Base-by-base conservation (phyloP, 2,888 invertebrate species). In the Troilus luridus region DNA sequence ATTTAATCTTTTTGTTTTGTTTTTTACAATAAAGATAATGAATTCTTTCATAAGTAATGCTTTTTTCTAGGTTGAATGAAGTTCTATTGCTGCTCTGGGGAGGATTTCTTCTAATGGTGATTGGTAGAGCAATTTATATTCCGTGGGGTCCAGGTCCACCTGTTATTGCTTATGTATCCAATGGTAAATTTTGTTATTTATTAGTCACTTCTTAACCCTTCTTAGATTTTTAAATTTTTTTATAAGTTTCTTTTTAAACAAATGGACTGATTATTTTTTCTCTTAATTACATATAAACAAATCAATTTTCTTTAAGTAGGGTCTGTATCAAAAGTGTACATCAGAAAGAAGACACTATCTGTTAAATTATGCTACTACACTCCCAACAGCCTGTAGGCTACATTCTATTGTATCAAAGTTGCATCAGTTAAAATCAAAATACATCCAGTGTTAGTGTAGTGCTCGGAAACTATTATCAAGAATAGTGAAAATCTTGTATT, bases 11-110 rank as follows among this genome's bases (percentile, higher is more conserved):
- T n/a, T 81, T 41, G 41, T 41, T 7, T 58, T 24, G 64, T 27
- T 17, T 58, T 77, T 19, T 7, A 27, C 24, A 21, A 21, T 27
- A 67, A 88, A 64, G 8, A 88, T 60, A 64, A 64, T 64, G 24
- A 88, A 27, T 64, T 60, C 17, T 58, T 8, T 12, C 9, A 17
- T n/a, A 24, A 17, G 59, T 58, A 72, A 59, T 72, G 3, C 19
- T 72, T 88, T 72, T 92, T 91, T 41, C 41, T 67, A 95, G 95
- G 92, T 96, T 97, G 93, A 95, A 96, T 59, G 98, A 98, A 94
- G 95, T 97, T 93, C 96, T 95, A 92, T 95, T 98, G n/a, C 95
- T 98, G 94, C 95, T 98, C 91, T 97, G 97, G 96, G 97, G 97
- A 93, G 98, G 98, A 72, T 97, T 98, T 94, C 95, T 97, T 60